Conservation (phyloP, 1,140 invertebrate species). For the Drosophila tropicalis region DNA sequence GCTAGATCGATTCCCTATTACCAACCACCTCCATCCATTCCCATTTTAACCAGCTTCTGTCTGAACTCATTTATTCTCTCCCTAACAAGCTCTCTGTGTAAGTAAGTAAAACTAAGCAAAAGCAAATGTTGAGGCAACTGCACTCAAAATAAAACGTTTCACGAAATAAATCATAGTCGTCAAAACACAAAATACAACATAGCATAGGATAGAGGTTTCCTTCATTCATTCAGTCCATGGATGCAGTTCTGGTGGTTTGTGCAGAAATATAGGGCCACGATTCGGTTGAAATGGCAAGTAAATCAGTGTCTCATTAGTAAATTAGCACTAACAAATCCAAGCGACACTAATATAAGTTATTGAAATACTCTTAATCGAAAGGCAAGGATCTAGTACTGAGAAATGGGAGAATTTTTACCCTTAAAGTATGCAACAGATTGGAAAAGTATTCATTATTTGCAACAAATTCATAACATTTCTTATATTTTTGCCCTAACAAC, state of each 20-base stretch:
- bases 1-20: conserved; percentile 45
- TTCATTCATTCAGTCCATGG: conserved; percentile 37
- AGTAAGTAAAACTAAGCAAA: conserved; percentile 19
- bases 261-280: conserved; percentile 22
- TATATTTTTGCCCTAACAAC: too few relatives aligned
- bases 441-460: too few relatives aligned
- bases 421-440: too few relatives aligned
- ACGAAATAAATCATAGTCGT: conserved; percentile 59
- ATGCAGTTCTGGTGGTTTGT: conserved; percentile 19
- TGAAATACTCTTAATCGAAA: conserved; percentile 2
- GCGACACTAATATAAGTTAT: not conserved
- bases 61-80: conserved; percentile 57
- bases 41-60: conserved; percentile 52
- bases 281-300: conserved; percentile 48
- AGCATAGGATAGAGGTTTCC: conserved; percentile 16
- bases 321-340: conserved; percentile 59
- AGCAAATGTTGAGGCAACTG: conserved; percentile 32
- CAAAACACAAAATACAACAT: conserved; percentile 12
- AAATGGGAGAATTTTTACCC: too few relatives aligned
- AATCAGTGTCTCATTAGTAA: conserved; percentile 74
- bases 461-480: too few relatives aligned
- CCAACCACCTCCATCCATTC: not conserved
- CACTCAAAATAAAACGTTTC: conserved; percentile 13
- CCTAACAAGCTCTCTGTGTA: conserved; percentile 33
- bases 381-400: not conserved